These are phyloP conservation scores for Sylvietta virens DNA, from an alignment of 2,113 vertebrate genomes.

Conservation along the genomic window DNA sequence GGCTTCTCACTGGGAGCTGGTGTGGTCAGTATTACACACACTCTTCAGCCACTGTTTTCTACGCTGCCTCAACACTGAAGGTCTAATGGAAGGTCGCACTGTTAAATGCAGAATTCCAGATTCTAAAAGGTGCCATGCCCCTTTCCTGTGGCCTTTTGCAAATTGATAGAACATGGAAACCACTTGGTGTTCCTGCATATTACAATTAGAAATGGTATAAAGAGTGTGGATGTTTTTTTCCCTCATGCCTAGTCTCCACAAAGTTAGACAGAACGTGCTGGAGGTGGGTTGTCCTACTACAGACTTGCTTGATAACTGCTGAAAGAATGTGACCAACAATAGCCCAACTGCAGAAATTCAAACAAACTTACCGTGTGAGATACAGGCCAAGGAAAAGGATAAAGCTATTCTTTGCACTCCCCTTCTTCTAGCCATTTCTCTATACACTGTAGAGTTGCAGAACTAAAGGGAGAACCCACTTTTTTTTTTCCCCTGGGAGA, in stretches of 20 bases:
- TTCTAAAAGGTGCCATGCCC: slow-evolving; percentile 69
- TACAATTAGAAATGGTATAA: slow-evolving; percentile 66
- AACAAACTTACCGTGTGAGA: slow-evolving; percentile 45
- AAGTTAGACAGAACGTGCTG: slow-evolving; percentile 56
- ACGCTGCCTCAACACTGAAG: slow-evolving; percentile 74
- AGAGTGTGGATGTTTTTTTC: slow-evolving; percentile 69
- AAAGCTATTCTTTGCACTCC: slow-evolving; percentile 62
- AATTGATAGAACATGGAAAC: slow-evolving; percentile 63
- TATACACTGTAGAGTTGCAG: slow-evolving; percentile 68
- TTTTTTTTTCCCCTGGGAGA: slow-evolving; percentile 67
- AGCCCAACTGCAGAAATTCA: slow-evolving; percentile 35
- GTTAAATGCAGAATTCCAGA: slow-evolving; percentile 67
- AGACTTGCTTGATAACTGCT: slow-evolving; percentile 37
- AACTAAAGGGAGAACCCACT: slow-evolving; percentile 73
- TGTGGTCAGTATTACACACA: slow-evolving; percentile 75
- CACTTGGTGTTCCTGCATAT: slow-evolving; percentile 66
- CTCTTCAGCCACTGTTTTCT: slow-evolving; percentile 76
- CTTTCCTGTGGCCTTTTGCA: slow-evolving; percentile 74
- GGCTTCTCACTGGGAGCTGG: slow-evolving; percentile 65
- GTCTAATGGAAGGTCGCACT: slow-evolving; percentile 66
- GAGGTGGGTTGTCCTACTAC: slow-evolving; percentile 59
- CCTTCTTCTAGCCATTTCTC: slow-evolving; percentile 56
- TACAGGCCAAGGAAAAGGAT: slow-evolving; percentile 65
- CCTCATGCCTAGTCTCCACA: slow-evolving; percentile 68
- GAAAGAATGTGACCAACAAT: slow-evolving; percentile 34